Conservation (phyloP, 2,113 vertebrate species). For the Mustela lutreola region DNA sequence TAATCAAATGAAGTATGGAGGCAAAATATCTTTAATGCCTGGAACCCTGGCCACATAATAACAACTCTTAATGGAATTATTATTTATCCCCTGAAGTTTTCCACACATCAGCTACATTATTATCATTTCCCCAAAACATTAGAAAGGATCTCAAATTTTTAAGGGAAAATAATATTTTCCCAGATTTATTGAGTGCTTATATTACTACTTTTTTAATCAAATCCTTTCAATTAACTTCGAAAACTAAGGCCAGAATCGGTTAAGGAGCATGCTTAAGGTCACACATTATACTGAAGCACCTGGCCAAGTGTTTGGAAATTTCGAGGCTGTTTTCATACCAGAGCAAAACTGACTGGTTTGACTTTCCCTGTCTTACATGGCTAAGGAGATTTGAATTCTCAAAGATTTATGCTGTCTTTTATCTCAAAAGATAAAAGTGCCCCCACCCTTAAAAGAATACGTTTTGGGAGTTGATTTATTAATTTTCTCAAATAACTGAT, state of each 20-base stretch:
- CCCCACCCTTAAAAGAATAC: not conserved
- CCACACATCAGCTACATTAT: not conserved
- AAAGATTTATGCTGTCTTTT: not conserved
- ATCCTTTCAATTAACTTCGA: slow-evolving; percentile 26
- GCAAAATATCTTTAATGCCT: slow-evolving; percentile 1
- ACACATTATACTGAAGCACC: not conserved
- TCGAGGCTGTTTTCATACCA: not conserved
- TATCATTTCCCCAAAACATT: not conserved
- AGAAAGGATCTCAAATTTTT: slow-evolving; percentile 46
- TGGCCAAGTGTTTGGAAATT: not conserved
- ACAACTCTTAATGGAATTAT: not conserved
- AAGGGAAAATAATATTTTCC: slow-evolving; percentile 35
- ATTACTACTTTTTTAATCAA: not conserved
- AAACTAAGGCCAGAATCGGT: not conserved
- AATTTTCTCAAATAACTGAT: not conserved
- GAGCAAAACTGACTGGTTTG: not conserved
- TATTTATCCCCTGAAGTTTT: not conserved
- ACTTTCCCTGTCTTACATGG: not conserved
- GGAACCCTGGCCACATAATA: not conserved
- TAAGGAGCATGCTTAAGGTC: not conserved
- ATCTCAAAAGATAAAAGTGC: not conserved
- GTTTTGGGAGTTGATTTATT: not conserved
- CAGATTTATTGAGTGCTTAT: not conserved
- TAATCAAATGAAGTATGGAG: not conserved
- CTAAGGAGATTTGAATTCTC: not conserved